Conservation (phyloP, 2,113 vertebrate genomes). For the Gulo gulo region DNA sequence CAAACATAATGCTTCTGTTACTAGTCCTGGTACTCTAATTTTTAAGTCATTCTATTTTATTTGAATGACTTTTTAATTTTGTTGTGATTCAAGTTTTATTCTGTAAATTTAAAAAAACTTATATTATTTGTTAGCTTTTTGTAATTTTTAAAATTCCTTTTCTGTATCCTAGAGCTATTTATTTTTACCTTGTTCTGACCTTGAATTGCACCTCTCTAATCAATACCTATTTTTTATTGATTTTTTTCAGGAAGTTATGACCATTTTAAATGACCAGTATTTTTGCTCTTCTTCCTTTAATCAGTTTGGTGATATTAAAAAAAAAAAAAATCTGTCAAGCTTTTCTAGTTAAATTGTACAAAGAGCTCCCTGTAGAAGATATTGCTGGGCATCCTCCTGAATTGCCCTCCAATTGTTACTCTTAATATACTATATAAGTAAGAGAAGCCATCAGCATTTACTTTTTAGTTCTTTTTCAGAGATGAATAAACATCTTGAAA, state of each 20-base stretch:
- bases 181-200: conserved; percentile 47
- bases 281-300: conserved; percentile 14
- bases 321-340: conserved; percentile 22
- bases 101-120: neutral
- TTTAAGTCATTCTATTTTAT: neutral
- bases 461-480: conserved; percentile 48
- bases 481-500: conserved; percentile 55
- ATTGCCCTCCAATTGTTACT: neutral
- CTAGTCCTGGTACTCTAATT: neutral
- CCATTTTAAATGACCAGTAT: conserved; percentile 44
- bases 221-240: conserved; percentile 45
- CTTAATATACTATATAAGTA: conserved; percentile 18
- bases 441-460: conserved; percentile 48
- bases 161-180: neutral
- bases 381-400: neutral
- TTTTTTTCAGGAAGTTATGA: conserved; percentile 15
- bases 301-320: conserved; percentile 39
- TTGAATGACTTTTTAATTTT: neutral
- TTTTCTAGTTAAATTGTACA: conserved; percentile 12
- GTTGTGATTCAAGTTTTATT: neutral
- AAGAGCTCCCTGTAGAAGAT: neutral
- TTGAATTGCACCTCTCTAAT: conserved; percentile 47
- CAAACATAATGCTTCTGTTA: neutral
- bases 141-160: conserved; percentile 42
- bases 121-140: neutral